Evolutionary conservation across 2,797 vertebrate species (phyloP).

Genomic region (Anguilla anguilla): DNA sequence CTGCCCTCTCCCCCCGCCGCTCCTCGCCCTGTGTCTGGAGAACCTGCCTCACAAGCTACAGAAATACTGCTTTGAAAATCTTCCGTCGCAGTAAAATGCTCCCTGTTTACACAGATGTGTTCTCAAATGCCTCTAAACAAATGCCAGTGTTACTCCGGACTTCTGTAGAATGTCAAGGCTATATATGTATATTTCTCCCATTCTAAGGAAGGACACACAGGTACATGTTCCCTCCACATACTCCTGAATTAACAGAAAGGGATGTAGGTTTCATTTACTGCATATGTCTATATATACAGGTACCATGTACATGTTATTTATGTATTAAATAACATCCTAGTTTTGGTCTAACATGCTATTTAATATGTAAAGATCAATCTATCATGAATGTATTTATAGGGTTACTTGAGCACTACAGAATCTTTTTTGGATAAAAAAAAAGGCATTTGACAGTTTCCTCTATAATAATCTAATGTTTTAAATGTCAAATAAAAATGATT

Average conservation of each 20-base stretch:
- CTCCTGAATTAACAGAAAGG: background rate
- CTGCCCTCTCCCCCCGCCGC: conserved; percentile 7
- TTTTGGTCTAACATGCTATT: background rate
- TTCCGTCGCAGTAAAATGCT: background rate
- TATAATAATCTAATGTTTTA: background rate
- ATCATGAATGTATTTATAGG: too few relatives aligned
- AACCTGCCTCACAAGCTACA: background rate
- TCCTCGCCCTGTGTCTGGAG: background rate
- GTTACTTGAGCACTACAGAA: background rate
- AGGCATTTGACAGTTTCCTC: background rate
- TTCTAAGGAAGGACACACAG: background rate
- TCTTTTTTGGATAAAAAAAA: background rate
- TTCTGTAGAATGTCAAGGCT: background rate
- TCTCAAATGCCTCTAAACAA: background rate
- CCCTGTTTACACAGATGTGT: background rate
- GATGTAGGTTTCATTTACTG: background rate
- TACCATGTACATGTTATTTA: background rate
- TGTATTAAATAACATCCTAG: background rate
- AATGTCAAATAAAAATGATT: background rate
- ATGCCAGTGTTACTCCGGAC: background rate
- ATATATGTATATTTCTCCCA: background rate
- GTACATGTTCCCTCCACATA: background rate
- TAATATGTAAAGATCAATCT: too few relatives aligned
- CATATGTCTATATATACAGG: background rate
- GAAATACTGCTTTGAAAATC: background rate